These are phyloP conservation scores for Drosophila sechellia DNA, from an alignment of 1,140 invertebrate genomes.

Conservation along the genomic window DNA sequence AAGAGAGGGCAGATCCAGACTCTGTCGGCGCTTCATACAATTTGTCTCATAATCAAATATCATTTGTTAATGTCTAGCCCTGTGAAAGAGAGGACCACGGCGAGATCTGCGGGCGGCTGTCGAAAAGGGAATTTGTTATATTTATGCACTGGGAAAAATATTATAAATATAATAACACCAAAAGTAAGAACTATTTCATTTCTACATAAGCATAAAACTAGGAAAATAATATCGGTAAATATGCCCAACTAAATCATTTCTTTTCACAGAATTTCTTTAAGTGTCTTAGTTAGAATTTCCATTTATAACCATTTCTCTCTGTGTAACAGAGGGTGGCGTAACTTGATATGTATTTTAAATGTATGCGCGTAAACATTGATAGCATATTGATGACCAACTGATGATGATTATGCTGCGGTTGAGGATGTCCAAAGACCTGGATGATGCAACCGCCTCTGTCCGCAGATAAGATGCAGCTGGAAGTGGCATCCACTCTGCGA, in stretches of 20 bases:
- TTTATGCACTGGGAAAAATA: constrained; percentile 9
- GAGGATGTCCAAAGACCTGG: constrained; percentile 11
- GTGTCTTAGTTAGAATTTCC: no score
- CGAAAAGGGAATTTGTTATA: constrained; percentile 3
- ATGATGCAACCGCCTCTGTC: constrained; percentile 70
- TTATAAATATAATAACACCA: not conserved
- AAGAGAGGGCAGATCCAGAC: constrained; percentile 15
- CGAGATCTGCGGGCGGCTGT: constrained; percentile 55
- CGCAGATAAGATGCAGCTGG: constrained; percentile 70
- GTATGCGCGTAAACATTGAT: constrained; percentile 81
- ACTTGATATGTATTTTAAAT: constrained; percentile 76
- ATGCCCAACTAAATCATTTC: no score
- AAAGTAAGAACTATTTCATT: not conserved
- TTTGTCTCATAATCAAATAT: constrained; percentile 83
- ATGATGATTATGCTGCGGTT: constrained; percentile 18
- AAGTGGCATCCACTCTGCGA: constrained; percentile 11
- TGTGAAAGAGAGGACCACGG: constrained; percentile 23
- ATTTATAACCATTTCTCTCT: not conserved
- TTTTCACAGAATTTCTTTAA: no score
- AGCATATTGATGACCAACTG: constrained; percentile 70
- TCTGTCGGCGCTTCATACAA: constrained; percentile 68
- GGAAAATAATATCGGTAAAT: no score
- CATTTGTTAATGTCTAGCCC: constrained; percentile 76
- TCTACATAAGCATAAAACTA: not conserved
- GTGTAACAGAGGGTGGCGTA: constrained; percentile 37